A percentile compares a stretch with the other conserved stretches of the same genome.
phyloP scores from a whole-genome alignment of 2,113 vertebrate species.

The Salminus brasiliensis region DNA sequence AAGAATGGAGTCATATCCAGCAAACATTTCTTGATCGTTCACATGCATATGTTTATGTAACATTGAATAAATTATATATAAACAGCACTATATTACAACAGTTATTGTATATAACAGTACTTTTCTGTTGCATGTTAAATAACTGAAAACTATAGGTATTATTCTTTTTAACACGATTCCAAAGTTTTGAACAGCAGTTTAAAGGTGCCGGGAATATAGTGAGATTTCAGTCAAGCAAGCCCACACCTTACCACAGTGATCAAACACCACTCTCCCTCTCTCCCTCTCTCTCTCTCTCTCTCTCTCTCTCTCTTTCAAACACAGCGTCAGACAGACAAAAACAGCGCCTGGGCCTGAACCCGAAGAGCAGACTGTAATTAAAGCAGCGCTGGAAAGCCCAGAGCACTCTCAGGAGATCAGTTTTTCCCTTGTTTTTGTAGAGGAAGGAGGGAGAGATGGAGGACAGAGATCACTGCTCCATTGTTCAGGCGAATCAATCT shows the following conservation, averaged over 20 bases:
- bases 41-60: too few species aligned
- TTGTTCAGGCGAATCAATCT: constrained; percentile 37
- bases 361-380: constrained; percentile 53
- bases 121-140: too few species aligned
- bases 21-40: too few species aligned
- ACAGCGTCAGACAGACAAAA: constrained; percentile 19
- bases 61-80: too few species aligned
- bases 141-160: too few species aligned
- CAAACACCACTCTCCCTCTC: constrained; percentile 16
- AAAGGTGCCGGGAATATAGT: constrained; percentile 1
- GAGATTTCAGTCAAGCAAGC: constrained; percentile 37
- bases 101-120: too few species aligned
- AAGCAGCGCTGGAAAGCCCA: constrained; percentile 48
- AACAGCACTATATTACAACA: too few species aligned
- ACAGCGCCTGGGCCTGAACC: constrained; percentile 31
- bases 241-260: constrained; percentile 38
- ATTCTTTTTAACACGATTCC: too few species aligned
- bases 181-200: too few species aligned
- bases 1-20: too few species aligned
- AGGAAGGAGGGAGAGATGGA: constrained; percentile 18
- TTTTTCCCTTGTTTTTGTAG: constrained; percentile 28
- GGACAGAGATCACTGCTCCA: constrained; percentile 1
- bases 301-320: not conserved
- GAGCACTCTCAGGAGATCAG: constrained; percentile 45
- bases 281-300: not conserved